Evolutionary conservation across 2,888 invertebrate genomes (phyloP).

Genomic region (Dione juno): DNA sequence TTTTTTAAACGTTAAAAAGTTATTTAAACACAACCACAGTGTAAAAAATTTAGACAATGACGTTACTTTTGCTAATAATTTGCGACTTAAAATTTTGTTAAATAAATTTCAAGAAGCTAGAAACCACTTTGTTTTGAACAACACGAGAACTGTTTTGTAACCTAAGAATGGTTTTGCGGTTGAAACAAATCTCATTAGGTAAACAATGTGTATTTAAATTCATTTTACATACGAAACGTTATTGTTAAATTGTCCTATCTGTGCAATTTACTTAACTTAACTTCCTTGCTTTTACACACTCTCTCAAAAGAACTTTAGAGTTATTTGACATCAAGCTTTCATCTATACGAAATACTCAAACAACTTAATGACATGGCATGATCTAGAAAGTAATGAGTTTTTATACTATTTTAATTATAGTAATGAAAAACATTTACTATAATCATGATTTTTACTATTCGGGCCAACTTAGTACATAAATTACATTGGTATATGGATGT

Average conservation of each 20-base stretch:
- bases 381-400: too few species aligned
- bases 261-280: neutral
- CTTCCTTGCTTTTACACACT: neutral
- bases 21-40: too few species aligned
- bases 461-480: too few species aligned
- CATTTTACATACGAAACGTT: neutral
- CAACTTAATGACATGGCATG: too few species aligned
- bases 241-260: slow-evolving; percentile 2
- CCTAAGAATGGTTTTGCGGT: slow-evolving; percentile 23
- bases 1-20: too few species aligned
- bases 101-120: slow-evolving; percentile 1
- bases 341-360: too few species aligned
- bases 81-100: neutral
- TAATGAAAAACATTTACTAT: too few species aligned
- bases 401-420: too few species aligned
- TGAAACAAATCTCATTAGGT: slow-evolving; percentile 15
- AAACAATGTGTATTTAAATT: slow-evolving; percentile 7
- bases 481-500: too few species aligned
- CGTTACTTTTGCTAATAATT: neutral
- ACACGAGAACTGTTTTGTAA: slow-evolving; percentile 20
- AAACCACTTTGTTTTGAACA: slow-evolving; percentile 15
- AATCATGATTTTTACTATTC: too few species aligned
- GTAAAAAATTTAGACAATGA: neutral
- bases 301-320: neutral
- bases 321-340: neutral